phyloP scores from a whole-genome alignment of 2,888 invertebrate genomes.

The Lottia gigantea region DNA sequence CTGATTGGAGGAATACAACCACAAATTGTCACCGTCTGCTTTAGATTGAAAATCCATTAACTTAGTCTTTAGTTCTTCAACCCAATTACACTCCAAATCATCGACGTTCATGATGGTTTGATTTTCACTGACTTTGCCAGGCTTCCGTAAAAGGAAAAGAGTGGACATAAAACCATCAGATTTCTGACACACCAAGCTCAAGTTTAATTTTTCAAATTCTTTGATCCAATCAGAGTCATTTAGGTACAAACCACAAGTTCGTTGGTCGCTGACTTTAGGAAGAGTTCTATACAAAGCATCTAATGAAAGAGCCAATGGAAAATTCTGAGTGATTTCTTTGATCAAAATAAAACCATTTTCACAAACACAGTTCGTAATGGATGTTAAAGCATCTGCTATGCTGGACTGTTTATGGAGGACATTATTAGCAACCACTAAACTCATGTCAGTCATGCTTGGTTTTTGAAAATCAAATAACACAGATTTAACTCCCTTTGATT shows the following conservation, averaged over 20 bases:
- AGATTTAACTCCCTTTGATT: constrained; percentile 76
- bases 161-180: constrained; percentile 73
- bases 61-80: constrained; percentile 82
- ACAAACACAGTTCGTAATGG: constrained; percentile 73
- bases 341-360: constrained; percentile 71
- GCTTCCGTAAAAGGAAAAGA: constrained; percentile 74
- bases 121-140: constrained; percentile 20
- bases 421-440: constrained; percentile 59
- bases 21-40: constrained; percentile 68
- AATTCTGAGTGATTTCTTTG: constrained; percentile 67
- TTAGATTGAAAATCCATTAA: constrained; percentile 76
- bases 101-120: constrained; percentile 40
- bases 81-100: constrained; percentile 74
- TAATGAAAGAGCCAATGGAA: constrained; percentile 47
- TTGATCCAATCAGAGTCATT: constrained; percentile 46
- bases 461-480: constrained; percentile 71
- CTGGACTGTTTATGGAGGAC: constrained; percentile 49
- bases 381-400: constrained; percentile 39
- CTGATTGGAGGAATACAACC: constrained; percentile 78
- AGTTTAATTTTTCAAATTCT: constrained; percentile 62
- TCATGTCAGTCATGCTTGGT: constrained; percentile 41
- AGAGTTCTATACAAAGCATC: constrained; percentile 39
- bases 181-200: constrained; percentile 76
- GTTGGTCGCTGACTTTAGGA: constrained; percentile 26
- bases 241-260: constrained; percentile 44